Evolutionary conservation across 2,888 invertebrate genomes (phyloP), one percentile per base, ranked within the genome.

Genomic region (Dioctria linearis): DNA sequence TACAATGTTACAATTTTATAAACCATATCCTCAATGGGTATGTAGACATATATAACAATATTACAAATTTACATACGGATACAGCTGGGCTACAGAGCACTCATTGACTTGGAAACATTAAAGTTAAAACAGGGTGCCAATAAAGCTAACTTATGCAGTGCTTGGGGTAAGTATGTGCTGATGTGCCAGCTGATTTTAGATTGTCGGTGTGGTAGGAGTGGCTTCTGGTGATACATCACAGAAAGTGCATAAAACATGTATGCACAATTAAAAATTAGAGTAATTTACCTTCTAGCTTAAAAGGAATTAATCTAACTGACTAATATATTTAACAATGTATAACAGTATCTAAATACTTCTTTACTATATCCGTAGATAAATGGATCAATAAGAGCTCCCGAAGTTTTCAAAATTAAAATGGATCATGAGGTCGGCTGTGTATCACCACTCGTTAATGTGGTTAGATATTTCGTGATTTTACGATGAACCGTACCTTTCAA

Each of bases 101-200:
- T 63, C 80, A 75, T 65, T 80, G 80, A 80, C 80, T 76, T 69
- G 76, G 46, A 80, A 80, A 80, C 69, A 78, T 80, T 78, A 57
- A 76, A 78, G 69, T 80, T 80, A 75, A 80, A 80, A 63, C 66
- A 67, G 37, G 65, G 61, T 25, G 49, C 5, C 61, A 61, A 3
- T 25, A 25, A 25, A 61, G 61, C 25, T 4, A 25, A 61, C 61
- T 11, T 6, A 6, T 61, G n/a, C 25, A 3, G 13, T 63, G 13
- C 8, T 51, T 51, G 51, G 43, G 76, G 65, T 65, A 40, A 61
- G 61, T 61, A 61, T 51, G 61, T 61, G 61, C 61, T 61, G 5
- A 61, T 61, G 61, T 61, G 61, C 6, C 6, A 25, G 61, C 61
- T 61, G 25, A 61, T 6, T 61, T 61, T 11, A 37, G 49, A 69